Evolutionary conservation across 2,797 vertebrate species (phyloP).

Genomic region (Pipistrellus nathusii): DNA sequence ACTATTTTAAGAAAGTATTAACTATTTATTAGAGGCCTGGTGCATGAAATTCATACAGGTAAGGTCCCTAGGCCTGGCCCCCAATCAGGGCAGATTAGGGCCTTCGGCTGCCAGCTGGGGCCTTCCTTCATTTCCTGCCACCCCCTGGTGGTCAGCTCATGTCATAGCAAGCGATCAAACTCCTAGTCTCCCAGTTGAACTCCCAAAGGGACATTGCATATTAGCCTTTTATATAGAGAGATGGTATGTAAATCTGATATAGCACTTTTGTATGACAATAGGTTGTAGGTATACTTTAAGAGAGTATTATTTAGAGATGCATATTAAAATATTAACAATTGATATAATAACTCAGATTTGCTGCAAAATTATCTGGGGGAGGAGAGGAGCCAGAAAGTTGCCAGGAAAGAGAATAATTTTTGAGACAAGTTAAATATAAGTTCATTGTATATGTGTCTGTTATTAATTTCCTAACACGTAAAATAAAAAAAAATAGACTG

Average conservation of each 20-base stretch:
- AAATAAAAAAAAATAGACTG: background rate
- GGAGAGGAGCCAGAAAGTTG: background rate
- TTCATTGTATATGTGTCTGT: background rate
- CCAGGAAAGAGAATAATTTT: background rate
- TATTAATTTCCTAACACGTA: background rate
- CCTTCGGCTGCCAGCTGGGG: too few species aligned
- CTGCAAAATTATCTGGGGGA: constrained; percentile 20
- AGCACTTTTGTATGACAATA: background rate
- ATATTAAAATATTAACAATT: constrained; percentile 27
- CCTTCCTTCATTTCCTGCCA: too few species aligned
- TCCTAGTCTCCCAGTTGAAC: too few species aligned
- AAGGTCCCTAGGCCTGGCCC: too few species aligned
- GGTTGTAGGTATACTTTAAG: background rate
- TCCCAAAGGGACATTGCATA: too few species aligned
- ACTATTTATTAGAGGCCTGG: background rate
- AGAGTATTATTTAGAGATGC: background rate
- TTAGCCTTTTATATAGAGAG: too few species aligned
- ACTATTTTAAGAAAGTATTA: constrained; percentile 25
- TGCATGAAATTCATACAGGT: too few species aligned
- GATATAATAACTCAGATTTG: background rate
- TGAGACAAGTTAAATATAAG: background rate
- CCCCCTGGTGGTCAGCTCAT: too few species aligned
- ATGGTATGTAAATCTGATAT: background rate
- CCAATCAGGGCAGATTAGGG: too few species aligned
- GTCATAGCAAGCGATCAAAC: too few species aligned